Evolutionary conservation across 2,113 vertebrate genomes (phyloP).

Genomic region (Eupsittula cactorum): DNA sequence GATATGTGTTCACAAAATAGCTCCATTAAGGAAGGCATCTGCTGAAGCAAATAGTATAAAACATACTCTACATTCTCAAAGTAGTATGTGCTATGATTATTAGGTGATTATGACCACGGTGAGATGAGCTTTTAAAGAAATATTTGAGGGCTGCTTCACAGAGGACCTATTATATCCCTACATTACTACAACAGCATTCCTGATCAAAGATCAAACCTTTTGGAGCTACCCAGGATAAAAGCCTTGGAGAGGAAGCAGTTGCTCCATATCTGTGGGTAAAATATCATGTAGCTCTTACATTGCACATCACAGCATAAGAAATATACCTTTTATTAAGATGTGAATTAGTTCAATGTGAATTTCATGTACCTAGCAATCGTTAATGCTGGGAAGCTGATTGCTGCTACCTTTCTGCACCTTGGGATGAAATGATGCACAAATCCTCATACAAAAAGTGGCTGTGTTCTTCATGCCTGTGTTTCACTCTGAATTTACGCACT

Average conservation of each 20-base stretch:
- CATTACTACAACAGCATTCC: not conserved
- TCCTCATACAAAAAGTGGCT: not conserved
- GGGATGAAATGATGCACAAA: not conserved
- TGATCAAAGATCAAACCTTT: not conserved
- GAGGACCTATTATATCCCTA: not conserved
- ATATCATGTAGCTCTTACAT: not conserved
- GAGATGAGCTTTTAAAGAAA: conserved; percentile 34
- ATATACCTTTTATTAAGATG: not conserved
- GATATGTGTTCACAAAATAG: not conserved
- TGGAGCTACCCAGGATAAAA: not conserved
- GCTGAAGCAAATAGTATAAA: not conserved
- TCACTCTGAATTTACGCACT: not conserved
- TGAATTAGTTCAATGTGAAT: not conserved
- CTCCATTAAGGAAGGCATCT: not conserved
- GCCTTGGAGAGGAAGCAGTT: not conserved
- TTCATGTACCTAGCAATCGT: not conserved
- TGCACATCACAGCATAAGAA: not conserved
- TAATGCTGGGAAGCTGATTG: not conserved
- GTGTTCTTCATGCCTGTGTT: not conserved
- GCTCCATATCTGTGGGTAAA: not conserved
- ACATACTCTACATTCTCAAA: not conserved
- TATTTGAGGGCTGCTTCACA: conserved; percentile 17
- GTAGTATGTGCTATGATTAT: not conserved
- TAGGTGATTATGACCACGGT: conserved; percentile 1
- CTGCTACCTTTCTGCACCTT: not conserved